Evolutionary conservation across 2,113 vertebrate genomes (phyloP).

Genomic region (Tenebrosternarchus preto): DNA sequence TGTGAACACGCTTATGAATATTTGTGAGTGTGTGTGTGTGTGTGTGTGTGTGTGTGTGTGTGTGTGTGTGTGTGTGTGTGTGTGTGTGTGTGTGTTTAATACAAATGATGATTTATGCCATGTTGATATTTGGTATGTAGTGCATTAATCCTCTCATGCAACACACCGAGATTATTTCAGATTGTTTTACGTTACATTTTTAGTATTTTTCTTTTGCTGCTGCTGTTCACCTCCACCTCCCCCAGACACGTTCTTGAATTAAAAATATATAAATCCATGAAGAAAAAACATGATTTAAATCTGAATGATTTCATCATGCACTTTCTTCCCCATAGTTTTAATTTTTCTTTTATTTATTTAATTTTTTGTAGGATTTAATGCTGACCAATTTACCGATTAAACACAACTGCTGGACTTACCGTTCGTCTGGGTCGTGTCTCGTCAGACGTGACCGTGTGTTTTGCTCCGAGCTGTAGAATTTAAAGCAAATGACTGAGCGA

Average conservation of each 20-base stretch:
- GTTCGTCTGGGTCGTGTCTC: slow-evolving; percentile 46
- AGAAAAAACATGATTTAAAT: slow-evolving; percentile 38
- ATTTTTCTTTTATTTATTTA: slow-evolving; percentile 64
- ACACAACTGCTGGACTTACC: slow-evolving; percentile 52
- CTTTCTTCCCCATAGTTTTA: slow-evolving; percentile 64
- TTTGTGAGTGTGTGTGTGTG: slow-evolving; percentile 51
- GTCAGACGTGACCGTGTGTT: slow-evolving; percentile 23
- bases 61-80: slow-evolving; percentile 66
- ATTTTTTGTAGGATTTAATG: slow-evolving; percentile 62
- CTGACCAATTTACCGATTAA: slow-evolving; percentile 50
- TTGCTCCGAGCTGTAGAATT: slow-evolving; percentile 25
- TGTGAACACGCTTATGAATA: slow-evolving; percentile 15
- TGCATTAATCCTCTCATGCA: slow-evolving; percentile 50
- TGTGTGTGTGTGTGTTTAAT: slow-evolving; percentile 58
- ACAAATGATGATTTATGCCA: slow-evolving; percentile 75
- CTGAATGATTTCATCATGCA: slow-evolving; percentile 71
- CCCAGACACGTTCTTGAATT: slow-evolving; percentile 58
- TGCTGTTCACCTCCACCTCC: slow-evolving; percentile 59
- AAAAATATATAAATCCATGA: slow-evolving; percentile 63
- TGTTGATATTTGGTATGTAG: slow-evolving; percentile 72
- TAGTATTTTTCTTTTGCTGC: slow-evolving; percentile 73
- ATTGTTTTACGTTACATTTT: slow-evolving; percentile 65
- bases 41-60: slow-evolving; percentile 38
- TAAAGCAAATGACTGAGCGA: neutral
- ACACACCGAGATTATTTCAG: slow-evolving; percentile 41